Conservation (phyloP, 1,140 invertebrate genomes). For the Sesamia nonagrioides region DNA sequence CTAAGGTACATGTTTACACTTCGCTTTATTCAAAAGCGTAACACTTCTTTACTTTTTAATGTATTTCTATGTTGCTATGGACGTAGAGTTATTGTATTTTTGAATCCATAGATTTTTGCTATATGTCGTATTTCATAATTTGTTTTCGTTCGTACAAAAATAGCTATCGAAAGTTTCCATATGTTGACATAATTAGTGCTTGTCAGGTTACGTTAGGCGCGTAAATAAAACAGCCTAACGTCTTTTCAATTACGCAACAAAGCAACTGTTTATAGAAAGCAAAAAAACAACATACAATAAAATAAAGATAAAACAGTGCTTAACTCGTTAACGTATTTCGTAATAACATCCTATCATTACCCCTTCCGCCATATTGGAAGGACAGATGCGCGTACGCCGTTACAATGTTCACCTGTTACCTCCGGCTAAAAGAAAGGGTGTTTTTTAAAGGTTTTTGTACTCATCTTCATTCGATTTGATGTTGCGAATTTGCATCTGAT, state of each 20-base stretch:
- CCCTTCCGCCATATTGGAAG: conserved; percentile 29
- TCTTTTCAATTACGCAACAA: not conserved
- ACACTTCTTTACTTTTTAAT: too few relatives aligned
- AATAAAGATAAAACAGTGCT: not conserved
- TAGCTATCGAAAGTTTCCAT: too few relatives aligned
- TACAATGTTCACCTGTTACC: conserved; percentile 31
- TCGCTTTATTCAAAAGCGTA: too few relatives aligned
- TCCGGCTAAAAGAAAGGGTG: conserved; percentile 4
- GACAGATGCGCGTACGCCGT: conserved; percentile 35
- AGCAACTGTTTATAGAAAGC: not conserved
- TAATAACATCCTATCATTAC: conserved; percentile 35
- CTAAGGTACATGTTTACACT: too few relatives aligned
- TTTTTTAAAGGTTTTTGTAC: conserved; percentile 12
- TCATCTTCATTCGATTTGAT: conserved; percentile 18
- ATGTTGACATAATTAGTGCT: too few relatives aligned
- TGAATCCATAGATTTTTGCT: too few relatives aligned
- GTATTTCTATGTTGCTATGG: too few relatives aligned
- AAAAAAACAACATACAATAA: not conserved
- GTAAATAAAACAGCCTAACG: not conserved
- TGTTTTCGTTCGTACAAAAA: too few relatives aligned
- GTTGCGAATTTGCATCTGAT: conserved; percentile 20
- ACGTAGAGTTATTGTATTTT: too few relatives aligned
- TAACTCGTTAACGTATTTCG: conserved; percentile 29
- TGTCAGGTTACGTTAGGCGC: too few relatives aligned
- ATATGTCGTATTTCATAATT: too few relatives aligned